phyloP scores from a whole-genome alignment of 2,888 invertebrate genomes.

The Heteromurus nitidus region DNA sequence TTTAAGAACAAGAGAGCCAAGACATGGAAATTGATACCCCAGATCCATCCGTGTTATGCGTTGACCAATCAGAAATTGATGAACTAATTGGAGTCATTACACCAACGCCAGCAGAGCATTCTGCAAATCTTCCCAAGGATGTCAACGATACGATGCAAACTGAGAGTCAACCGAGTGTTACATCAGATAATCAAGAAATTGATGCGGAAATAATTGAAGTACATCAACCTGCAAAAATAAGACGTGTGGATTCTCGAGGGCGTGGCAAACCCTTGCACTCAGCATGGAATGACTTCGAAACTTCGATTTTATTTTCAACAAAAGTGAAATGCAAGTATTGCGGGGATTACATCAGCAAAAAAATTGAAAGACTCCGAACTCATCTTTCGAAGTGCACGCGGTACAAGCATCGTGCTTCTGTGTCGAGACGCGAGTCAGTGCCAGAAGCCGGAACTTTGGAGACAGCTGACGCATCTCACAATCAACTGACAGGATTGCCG shows the following conservation, averaged over 20 bases:
- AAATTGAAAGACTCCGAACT: not conserved
- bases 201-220: not conserved
- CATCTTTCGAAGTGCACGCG: not conserved
- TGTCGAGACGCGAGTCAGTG: not conserved
- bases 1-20: too few relatives aligned
- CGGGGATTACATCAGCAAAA: not conserved
- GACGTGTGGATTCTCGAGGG: not conserved
- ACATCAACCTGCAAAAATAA: constrained; percentile 1
- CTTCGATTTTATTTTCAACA: not conserved
- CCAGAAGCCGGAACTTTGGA: not conserved
- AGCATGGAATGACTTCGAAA: not conserved
- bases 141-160: not conserved
- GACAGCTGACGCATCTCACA: not conserved
- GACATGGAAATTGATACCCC: too few relatives aligned
- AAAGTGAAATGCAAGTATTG: not conserved
- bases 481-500: not conserved
- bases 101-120: not conserved
- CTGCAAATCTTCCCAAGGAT: not conserved
- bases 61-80: too few relatives aligned
- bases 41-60: too few relatives aligned
- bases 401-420: not conserved
- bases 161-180: not conserved
- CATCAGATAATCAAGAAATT: not conserved
- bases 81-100: too few relatives aligned
- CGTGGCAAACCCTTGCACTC: not conserved